These are phyloP conservation scores for Larimichthys polyactis DNA, from an alignment of 2,113 vertebrate species.

Conservation along the genomic window DNA sequence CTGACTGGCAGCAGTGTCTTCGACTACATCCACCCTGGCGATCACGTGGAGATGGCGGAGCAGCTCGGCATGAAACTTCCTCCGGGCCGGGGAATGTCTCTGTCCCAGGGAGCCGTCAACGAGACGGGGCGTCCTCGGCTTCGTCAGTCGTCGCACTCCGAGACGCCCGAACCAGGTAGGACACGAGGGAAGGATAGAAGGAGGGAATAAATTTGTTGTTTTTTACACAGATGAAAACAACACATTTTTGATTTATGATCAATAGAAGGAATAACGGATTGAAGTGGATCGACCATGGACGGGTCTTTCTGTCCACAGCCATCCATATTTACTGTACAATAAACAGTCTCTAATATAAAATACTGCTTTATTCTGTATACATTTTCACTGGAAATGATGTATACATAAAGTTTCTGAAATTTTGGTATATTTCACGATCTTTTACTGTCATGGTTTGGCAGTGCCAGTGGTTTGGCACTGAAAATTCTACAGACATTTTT, in stretches of 20 bases:
- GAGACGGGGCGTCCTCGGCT: slow-evolving; percentile 96
- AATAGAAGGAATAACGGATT: not conserved
- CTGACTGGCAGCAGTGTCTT: slow-evolving; percentile 99
- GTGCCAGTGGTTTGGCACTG: no score
- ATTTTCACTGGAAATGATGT: no score
- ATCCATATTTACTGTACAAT: not conserved
- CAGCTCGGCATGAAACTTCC: slow-evolving; percentile 99
- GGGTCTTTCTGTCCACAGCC: not conserved
- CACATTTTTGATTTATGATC: no score
- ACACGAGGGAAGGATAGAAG: slow-evolving; percentile 4
- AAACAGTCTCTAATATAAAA: no score
- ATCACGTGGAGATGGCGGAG: slow-evolving; percentile 99
- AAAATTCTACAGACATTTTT: no score
- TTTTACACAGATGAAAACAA: no score
- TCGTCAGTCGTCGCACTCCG: slow-evolving; percentile 97
- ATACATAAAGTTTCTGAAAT: no score
- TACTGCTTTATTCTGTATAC: no score
- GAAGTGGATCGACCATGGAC: not conserved
- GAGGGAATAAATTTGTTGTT: rapidly evolving
- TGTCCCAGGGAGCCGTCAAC: slow-evolving; percentile 90
- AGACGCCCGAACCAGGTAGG: slow-evolving; percentile 98
- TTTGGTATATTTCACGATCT: no score
- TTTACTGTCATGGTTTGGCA: no score
- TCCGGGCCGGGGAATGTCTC: slow-evolving; percentile 91
- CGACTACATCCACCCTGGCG: slow-evolving; percentile 98